Base-by-base conservation (phyloP, 2,113 vertebrate genomes). In the Sylvilagus bachmani region DNA sequence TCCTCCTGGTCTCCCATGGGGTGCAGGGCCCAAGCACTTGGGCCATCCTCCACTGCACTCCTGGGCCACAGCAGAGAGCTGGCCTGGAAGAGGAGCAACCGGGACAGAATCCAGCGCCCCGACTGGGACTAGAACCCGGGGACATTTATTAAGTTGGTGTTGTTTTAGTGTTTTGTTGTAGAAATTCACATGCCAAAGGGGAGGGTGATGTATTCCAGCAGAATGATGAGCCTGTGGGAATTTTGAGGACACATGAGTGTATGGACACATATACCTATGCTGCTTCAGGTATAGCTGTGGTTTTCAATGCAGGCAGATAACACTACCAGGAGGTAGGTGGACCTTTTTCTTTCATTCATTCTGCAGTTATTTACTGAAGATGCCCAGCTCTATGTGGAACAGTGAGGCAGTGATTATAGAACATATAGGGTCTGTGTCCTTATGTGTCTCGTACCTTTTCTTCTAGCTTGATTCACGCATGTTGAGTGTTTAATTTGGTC, bases 291-390 rank as follows among this genome's bases (percentile, higher is more conserved):
- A 31, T 55, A 55, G 64, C 70, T 16, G 55, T 90, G 80, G 93
- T 90, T 86, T 84, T 58, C n/a, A 88, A 77, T 83, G 36, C 69
- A 22, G 91, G 67, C 70, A 82, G 91, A 88, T 64, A 69, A 90
- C 87, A 80, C 19, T 77, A 25, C 93, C 36, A 84, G 29, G 78
- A 22, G 3, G 9, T 11, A 77, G 44, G 64, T 55, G 17, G 49
- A 29, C 77, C 24, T 53, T 82, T 91, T 95, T 33, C 70, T 77
- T 88, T 88, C 31, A 89, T 84, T 93, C 36, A 86, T 91, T 96
- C 53, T 84, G 44, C 10, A 71, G 51, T 73, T 89, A 29, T 94
- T 92, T 95, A 85, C 61, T 70, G 53, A 91, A 36, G 36, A 85
- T 71, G 55, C 49, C 27, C 87, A 2, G 0, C 16, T 93, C 10